A percentile compares a stretch with the other conserved stretches of the same genome.
Evolutionary conservation across 2,797 vertebrate species (phyloP).

Genomic region (Gambusia yucatana): DNA sequence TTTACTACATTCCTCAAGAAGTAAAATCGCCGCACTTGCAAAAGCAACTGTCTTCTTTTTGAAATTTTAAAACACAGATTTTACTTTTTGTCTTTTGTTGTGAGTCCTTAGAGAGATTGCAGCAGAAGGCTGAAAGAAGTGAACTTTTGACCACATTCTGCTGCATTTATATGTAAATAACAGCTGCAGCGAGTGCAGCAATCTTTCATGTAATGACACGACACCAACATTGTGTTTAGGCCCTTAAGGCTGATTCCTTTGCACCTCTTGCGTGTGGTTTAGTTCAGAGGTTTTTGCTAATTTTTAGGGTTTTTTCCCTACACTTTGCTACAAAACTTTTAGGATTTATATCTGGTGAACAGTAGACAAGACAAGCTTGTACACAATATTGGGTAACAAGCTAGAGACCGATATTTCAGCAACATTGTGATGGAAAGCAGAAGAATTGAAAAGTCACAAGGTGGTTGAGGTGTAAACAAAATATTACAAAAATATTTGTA

Average conservation of each 20-base stretch:
- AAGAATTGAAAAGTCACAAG: background rate
- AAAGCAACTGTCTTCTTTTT: conserved; percentile 42
- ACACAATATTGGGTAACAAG: background rate
- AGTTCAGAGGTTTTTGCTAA: background rate
- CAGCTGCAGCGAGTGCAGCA: conserved; percentile 61
- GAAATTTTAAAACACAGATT: conserved; percentile 42
- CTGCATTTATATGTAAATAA: conserved; percentile 80
- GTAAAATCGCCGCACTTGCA: conserved; percentile 52
- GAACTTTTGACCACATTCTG: conserved; percentile 82
- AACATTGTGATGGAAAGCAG: background rate
- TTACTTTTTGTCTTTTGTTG: conserved; percentile 4
- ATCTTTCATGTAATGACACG: conserved; percentile 74
- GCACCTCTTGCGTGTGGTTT: conserved; percentile 16
- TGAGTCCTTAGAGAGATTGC: conserved; percentile 12
- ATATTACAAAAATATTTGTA: background rate
- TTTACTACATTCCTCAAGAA: conserved; percentile 70
- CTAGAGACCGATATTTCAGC: background rate
- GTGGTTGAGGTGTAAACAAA: background rate
- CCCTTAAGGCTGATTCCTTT: conserved; percentile 41
- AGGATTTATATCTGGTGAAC: conserved; percentile 40
- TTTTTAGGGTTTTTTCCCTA: conserved; percentile 5
- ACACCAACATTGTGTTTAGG: conserved; percentile 64
- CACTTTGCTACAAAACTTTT: conserved; percentile 12
- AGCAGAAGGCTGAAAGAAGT: conserved; percentile 41
- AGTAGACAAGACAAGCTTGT: background rate